Evolutionary conservation across 2,797 vertebrate species (phyloP).

Genomic region (Tachyglossus aculeatus): DNA sequence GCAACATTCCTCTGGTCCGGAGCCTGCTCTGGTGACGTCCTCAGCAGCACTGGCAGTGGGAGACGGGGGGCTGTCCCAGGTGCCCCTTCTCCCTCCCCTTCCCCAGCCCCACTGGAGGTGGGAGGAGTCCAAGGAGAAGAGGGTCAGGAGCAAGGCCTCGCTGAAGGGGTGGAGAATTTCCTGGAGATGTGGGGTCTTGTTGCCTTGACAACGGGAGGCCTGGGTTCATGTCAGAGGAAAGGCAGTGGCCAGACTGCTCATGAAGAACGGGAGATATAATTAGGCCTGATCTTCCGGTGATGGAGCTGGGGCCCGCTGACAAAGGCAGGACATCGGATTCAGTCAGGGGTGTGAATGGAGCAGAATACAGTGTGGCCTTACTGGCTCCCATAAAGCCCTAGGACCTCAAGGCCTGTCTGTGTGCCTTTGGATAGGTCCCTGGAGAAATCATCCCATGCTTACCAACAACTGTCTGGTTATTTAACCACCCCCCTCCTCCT

Average conservation of each 20-base stretch:
- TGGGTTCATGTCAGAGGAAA: constrained; percentile 23
- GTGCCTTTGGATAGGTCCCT: not conserved
- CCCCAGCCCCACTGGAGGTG: not conserved
- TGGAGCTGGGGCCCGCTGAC: not conserved
- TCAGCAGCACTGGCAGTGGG: too few relatives aligned
- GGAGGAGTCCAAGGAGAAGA: not conserved
- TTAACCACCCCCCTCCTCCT: too few relatives aligned
- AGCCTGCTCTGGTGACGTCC: too few relatives aligned
- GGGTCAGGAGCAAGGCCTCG: constrained; percentile 24
- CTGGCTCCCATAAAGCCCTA: not conserved
- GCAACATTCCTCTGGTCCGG: too few relatives aligned
- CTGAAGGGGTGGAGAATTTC: too few relatives aligned
- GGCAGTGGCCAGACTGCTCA: not conserved
- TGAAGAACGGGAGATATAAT: not conserved
- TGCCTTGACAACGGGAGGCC: constrained; percentile 41
- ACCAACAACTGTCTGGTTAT: too few relatives aligned
- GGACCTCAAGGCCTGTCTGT: not conserved
- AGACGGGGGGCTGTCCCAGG: too few relatives aligned
- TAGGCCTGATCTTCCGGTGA: not conserved
- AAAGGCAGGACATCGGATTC: not conserved
- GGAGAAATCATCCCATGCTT: too few relatives aligned
- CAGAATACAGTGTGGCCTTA: not conserved
- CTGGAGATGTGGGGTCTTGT: constrained; percentile 40
- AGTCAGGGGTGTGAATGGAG: not conserved
- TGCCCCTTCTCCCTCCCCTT: too few relatives aligned